phyloP scores from a whole-genome alignment of 2,797 vertebrate genomes.

The Amniataba percoides region DNA sequence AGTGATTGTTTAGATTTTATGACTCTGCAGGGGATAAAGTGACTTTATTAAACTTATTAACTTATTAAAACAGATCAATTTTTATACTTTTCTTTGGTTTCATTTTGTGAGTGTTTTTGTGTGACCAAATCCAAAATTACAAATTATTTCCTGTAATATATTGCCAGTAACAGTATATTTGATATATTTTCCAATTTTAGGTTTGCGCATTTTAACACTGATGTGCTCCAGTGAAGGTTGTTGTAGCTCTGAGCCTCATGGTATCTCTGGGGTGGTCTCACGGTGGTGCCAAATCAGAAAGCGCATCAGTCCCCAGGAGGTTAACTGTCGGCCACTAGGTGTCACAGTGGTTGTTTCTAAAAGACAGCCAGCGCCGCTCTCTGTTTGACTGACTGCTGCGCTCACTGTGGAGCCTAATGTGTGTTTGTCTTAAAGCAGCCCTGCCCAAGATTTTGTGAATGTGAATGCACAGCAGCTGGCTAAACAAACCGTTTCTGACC shows the following conservation, averaged over 20 bases:
- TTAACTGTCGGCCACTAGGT: constrained; percentile 81
- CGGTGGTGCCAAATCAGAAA: constrained; percentile 32
- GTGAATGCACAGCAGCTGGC: not conserved
- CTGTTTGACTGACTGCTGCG: constrained; percentile 4
- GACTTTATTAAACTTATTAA: not conserved
- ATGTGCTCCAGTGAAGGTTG: too few relatives aligned
- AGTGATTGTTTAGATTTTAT: not conserved
- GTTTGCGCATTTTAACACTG: not conserved
- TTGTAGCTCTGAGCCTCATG: not conserved
- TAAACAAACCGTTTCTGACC: constrained; percentile 1
- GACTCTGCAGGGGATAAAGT: not conserved
- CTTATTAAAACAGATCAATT: not conserved
- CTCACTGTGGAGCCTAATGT: constrained; percentile 1
- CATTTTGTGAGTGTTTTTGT: not conserved
- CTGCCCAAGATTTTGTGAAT: not conserved
- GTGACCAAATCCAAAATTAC: not conserved
- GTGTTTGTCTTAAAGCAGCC: constrained; percentile 20
- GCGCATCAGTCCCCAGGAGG: constrained; percentile 29
- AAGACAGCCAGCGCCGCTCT: constrained; percentile 21
- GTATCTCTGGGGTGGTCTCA: constrained; percentile 23
- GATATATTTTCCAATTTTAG: not conserved
- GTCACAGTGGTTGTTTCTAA: constrained; percentile 80
- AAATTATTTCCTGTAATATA: not conserved
- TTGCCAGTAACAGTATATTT: not conserved
- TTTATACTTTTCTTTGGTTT: not conserved